Evolutionary conservation across 2,888 invertebrate genomes (phyloP).

Genomic region (Lepetodrilus schrolli): DNA sequence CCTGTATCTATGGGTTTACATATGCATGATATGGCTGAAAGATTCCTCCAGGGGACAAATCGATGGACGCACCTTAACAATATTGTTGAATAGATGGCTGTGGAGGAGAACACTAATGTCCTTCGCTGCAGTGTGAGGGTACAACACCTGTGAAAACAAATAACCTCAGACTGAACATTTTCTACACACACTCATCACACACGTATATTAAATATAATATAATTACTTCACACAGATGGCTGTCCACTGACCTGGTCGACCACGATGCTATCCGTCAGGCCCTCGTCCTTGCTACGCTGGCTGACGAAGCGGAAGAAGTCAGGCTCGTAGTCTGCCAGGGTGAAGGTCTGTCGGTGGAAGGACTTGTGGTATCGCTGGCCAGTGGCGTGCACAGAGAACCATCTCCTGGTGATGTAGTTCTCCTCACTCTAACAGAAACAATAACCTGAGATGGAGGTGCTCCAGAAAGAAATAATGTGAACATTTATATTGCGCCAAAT

Average conservation of each 20-base stretch:
- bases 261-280: slow-evolving; percentile 48
- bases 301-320: slow-evolving; percentile 50
- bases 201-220: too few relatives aligned
- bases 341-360: slow-evolving; percentile 47
- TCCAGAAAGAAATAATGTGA: too few relatives aligned
- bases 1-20: too few relatives aligned
- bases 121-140: slow-evolving; percentile 43
- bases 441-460: too few relatives aligned
- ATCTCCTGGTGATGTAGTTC: slow-evolving; percentile 53
- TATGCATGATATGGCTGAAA: too few relatives aligned
- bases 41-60: too few relatives aligned
- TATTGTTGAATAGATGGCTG: slow-evolving; percentile 54
- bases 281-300: slow-evolving; percentile 31
- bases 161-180: too few relatives aligned
- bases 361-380: slow-evolving; percentile 44
- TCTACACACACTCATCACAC: too few relatives aligned
- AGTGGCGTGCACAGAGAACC: slow-evolving; percentile 43
- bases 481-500: too few relatives aligned
- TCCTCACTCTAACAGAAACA: too few relatives aligned
- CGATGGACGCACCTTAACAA: slow-evolving; percentile 56
- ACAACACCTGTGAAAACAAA: slow-evolving; percentile 50
- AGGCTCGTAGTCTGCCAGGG: slow-evolving; percentile 47
- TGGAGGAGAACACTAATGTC: slow-evolving; percentile 44
- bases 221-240: too few relatives aligned
- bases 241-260: slow-evolving; percentile 62